Conservation (phyloP, 2,888 invertebrate genomes). For the Argyresthia albistria region DNA sequence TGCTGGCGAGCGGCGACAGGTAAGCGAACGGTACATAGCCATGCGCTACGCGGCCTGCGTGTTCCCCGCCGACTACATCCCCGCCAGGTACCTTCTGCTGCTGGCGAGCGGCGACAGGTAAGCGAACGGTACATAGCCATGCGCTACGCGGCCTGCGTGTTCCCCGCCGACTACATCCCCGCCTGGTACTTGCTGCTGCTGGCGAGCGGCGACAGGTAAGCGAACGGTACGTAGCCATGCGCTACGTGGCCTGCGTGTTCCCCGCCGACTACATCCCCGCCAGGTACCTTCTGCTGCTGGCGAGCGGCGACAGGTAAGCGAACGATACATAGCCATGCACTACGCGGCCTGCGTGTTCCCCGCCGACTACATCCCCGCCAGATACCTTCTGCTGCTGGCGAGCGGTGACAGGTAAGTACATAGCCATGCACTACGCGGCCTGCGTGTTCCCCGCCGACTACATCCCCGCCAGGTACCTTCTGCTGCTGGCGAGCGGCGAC, state of each 20-base stretch:
- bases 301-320: constrained; percentile 89
- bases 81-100: constrained; percentile 85
- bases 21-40: constrained; percentile 87
- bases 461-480: constrained; percentile 85
- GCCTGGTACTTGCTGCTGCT: constrained; percentile 86
- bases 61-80: constrained; percentile 86
- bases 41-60: constrained; percentile 86
- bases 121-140: constrained; percentile 89
- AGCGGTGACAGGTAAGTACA: constrained; percentile 88
- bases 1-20: constrained; percentile 88
- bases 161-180: constrained; percentile 85
- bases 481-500: constrained; percentile 89
- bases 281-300: constrained; percentile 84
- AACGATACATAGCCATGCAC: constrained; percentile 87
- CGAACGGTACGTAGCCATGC: constrained; percentile 87
- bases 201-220: constrained; percentile 88
- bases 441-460: constrained; percentile 87
- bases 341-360: constrained; percentile 89
- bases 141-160: constrained; percentile 85
- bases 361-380: constrained; percentile 83
- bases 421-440: constrained; percentile 86
- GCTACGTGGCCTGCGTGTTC: constrained; percentile 87
- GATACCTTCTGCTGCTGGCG: constrained; percentile 85
- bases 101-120: constrained; percentile 88
- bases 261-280: constrained; percentile 87